These are phyloP conservation scores for Palythoa grandis DNA, from an alignment of 92 coral and sea anemone genomes.

Conservation along the genomic window DNA sequence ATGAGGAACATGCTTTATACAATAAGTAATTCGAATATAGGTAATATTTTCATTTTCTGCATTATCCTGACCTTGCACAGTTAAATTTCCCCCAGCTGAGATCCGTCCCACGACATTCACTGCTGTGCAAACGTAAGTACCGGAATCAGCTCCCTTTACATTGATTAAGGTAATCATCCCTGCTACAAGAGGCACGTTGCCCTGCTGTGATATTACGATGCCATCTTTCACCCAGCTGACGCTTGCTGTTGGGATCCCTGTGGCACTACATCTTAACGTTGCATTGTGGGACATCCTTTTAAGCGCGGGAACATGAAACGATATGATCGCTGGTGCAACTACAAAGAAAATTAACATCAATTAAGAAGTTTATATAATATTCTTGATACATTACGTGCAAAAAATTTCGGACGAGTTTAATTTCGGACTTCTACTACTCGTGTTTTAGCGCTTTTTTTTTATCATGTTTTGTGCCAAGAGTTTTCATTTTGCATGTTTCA, in stretches of 20 bases:
- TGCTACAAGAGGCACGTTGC: slow-evolving; percentile 45
- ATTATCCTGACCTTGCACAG: slow-evolving; percentile 79
- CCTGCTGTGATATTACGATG: slow-evolving; percentile 29
- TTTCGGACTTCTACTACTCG: too few relatives aligned
- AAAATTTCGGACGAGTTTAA: too few relatives aligned
- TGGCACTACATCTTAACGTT: slow-evolving; percentile 65
- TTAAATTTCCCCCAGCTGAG: slow-evolving; percentile 57
- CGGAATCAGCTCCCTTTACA: slow-evolving; percentile 62
- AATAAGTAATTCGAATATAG: neutral
- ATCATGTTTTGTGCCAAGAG: too few relatives aligned
- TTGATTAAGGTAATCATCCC: slow-evolving; percentile 56
- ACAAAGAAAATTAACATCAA: slow-evolving; percentile 3
- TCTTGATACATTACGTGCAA: too few relatives aligned
- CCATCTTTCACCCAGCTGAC: slow-evolving; percentile 75
- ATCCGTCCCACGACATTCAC: slow-evolving; percentile 72
- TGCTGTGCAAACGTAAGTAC: slow-evolving; percentile 77
- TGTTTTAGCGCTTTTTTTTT: too few relatives aligned
- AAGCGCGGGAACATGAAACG: slow-evolving; percentile 68
- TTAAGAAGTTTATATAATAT: neutral
- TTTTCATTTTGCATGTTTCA: too few relatives aligned
- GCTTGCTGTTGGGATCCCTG: slow-evolving; percentile 77
- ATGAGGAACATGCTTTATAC: neutral
- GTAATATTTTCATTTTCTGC: neutral
- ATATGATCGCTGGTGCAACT: slow-evolving; percentile 78
- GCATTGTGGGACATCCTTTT: slow-evolving; percentile 60